Base-by-base conservation (phyloP, 1,140 invertebrate species). In the Aleiodes sp. region DNA sequence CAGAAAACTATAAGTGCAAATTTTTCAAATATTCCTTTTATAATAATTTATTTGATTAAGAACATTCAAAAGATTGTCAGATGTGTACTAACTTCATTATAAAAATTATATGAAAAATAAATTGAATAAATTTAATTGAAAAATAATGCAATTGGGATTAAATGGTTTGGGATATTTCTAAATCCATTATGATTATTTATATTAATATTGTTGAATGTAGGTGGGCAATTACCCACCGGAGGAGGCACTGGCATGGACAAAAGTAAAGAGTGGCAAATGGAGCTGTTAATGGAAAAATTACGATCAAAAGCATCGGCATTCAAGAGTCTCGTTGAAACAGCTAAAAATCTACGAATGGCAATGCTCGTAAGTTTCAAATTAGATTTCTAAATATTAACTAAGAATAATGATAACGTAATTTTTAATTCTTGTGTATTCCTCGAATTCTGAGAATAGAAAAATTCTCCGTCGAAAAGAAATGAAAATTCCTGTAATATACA, bases 231-330 rank as follows among this genome's bases (percentile, higher is more conserved):
- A 65, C 60, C 76, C 70, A 75, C 70, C 46, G 76, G 77, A 73
- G 78, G 77, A 21, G 64, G 65, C 65, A 43, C 73, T 63, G 71
- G 71, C n/a, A 75, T 77, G 46, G 90, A 91, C 73, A 92, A 91
- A 76, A 88, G 87, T 56, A 92, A 91, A 82, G 90, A 91, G 79
- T 91, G 91, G 85, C 90, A 92, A 82, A 90, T 94, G 86, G 93
- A 95, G 83, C 88, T 94, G 67, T 84, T 96, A 33, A 96, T 97
- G 94, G 94, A 96, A 80, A 94, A 94, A 80, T 83, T 97, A n/a
- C 89, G 94, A 52, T 91, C 91, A 8, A 94, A 94, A 84, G 89
- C 92, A 75, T 88, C 91, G 28, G 82, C 86, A 0, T 91, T 91
- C 73, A 95, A 94, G 84, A 90, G 92, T 33, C 91, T 96, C 77